These are phyloP conservation scores for Cassiopea andromeda DNA, from an alignment of 30 jellyfish, hydroid and myxozoan genomes.

Conservation along the genomic window DNA sequence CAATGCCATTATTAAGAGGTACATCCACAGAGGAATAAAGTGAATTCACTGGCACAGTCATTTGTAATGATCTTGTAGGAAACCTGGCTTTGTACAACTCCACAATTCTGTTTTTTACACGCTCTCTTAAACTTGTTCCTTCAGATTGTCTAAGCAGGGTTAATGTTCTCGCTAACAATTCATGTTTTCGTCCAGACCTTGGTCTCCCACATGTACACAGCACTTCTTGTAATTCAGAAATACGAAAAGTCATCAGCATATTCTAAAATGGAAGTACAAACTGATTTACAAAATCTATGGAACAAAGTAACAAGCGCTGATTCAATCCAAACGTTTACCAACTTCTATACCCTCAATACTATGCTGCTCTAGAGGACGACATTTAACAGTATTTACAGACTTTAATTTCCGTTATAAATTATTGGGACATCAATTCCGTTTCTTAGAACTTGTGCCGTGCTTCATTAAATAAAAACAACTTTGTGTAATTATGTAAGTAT, in stretches of 20 bases:
- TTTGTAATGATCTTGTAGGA: slow-evolving; percentile 49
- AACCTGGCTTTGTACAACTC: slow-evolving; percentile 81
- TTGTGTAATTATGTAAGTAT: too few species aligned
- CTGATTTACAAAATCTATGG: neutral
- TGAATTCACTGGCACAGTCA: slow-evolving; percentile 31
- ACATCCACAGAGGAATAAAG: slow-evolving; percentile 40
- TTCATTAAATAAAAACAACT: too few species aligned
- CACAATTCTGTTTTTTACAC: slow-evolving; percentile 76
- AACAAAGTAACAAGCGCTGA: too few species aligned
- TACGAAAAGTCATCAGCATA: slow-evolving; percentile 89
- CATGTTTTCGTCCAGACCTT: slow-evolving; percentile 94
- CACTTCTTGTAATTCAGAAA: slow-evolving; percentile 87
- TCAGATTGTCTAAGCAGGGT: slow-evolving; percentile 72
- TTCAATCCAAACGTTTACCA: too few species aligned
- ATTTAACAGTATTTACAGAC: too few species aligned
- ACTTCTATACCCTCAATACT: too few species aligned
- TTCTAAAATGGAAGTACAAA: slow-evolving; percentile 43
- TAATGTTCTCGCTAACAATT: slow-evolving; percentile 86
- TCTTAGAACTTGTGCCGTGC: too few species aligned
- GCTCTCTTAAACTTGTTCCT: slow-evolving; percentile 70
- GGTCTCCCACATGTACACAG: slow-evolving; percentile 90
- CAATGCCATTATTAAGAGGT: slow-evolving; percentile 21
- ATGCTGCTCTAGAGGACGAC: too few species aligned
- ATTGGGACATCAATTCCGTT: too few species aligned
- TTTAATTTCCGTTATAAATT: too few species aligned